These are phyloP conservation scores for Mormyrus hasselquistii DNA, from an alignment of 2,797 vertebrate genomes.

Conservation along the genomic window DNA sequence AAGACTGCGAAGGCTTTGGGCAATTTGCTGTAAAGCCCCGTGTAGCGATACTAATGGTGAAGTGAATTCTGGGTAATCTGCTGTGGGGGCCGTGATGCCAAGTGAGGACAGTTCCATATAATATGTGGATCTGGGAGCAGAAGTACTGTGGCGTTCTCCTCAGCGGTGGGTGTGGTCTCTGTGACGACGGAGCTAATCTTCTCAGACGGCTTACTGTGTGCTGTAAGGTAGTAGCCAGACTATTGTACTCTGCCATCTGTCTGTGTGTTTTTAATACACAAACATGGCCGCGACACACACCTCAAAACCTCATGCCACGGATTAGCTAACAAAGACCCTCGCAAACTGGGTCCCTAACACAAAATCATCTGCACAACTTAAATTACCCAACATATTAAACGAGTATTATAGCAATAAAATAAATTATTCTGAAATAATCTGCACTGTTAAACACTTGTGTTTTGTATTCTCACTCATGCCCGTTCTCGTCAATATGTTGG, in stretches of 20 bases:
- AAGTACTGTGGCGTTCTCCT: neutral
- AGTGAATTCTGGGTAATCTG: neutral
- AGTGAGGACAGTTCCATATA: neutral
- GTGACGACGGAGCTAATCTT: neutral
- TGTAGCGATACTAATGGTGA: neutral
- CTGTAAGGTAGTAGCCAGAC: slow-evolving; percentile 10
- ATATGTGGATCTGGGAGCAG: neutral
- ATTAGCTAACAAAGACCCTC: neutral
- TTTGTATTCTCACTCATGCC: neutral
- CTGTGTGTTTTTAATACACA: neutral
- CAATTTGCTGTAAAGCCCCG: neutral
- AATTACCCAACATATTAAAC: neutral
- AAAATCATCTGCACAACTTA: neutral
- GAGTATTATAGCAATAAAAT: neutral
- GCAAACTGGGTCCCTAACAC: neutral
- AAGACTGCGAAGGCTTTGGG: neutral
- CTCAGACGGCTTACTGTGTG: slow-evolving; percentile 16
- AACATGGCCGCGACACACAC: neutral
- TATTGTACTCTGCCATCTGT: slow-evolving; percentile 8
- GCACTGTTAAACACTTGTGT: neutral
- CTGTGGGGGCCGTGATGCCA: neutral
- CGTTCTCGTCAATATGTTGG: neutral
- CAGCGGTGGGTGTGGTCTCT: neutral
- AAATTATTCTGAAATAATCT: neutral
- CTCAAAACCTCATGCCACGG: neutral